Evolutionary conservation across 2,113 vertebrate genomes (phyloP).

Genomic region (Arothron firmamentum): DNA sequence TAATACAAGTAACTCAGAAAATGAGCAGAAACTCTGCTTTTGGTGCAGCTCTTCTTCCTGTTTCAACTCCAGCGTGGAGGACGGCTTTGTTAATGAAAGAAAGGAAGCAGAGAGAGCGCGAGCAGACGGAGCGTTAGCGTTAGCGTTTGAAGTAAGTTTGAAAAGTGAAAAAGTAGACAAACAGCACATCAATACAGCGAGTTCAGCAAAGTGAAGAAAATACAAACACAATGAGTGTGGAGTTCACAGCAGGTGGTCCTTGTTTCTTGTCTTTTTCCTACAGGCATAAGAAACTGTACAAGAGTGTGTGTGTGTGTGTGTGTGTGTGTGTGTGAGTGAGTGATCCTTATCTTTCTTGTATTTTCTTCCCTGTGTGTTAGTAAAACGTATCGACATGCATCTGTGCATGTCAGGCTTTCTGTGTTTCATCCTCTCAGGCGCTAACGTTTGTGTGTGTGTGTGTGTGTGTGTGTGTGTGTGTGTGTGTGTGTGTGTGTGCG

Average conservation of each 20-base stretch:
- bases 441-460: slow-evolving; percentile 1
- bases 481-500: slow-evolving; percentile 12
- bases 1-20: too few relatives aligned
- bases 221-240: slow-evolving; percentile 58
- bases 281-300: slow-evolving; percentile 48
- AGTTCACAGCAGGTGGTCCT: slow-evolving; percentile 64
- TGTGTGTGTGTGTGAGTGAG: slow-evolving; percentile 23
- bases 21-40: too few relatives aligned
- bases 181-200: slow-evolving; percentile 58
- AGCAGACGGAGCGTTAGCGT: slow-evolving; percentile 35
- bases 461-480: slow-evolving; percentile 7
- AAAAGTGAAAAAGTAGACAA: slow-evolving; percentile 53
- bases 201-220: slow-evolving; percentile 57
- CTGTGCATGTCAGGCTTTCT: slow-evolving; percentile 30
- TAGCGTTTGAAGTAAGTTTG: slow-evolving; percentile 60
- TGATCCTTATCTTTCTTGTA: slow-evolving; percentile 12
- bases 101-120: slow-evolving; percentile 5
- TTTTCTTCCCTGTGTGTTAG: slow-evolving; percentile 34
- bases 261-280: slow-evolving; percentile 52
- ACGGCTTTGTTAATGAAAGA: slow-evolving; percentile 31
- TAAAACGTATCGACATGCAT: slow-evolving; percentile 21
- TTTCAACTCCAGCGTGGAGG: slow-evolving; percentile 8
- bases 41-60: background rate
- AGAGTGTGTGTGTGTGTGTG: slow-evolving; percentile 39
- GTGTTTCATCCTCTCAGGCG: slow-evolving; percentile 40